phyloP scores from a whole-genome alignment of 1,140 invertebrate genomes.

The Mizuhopecten yessoensis region DNA sequence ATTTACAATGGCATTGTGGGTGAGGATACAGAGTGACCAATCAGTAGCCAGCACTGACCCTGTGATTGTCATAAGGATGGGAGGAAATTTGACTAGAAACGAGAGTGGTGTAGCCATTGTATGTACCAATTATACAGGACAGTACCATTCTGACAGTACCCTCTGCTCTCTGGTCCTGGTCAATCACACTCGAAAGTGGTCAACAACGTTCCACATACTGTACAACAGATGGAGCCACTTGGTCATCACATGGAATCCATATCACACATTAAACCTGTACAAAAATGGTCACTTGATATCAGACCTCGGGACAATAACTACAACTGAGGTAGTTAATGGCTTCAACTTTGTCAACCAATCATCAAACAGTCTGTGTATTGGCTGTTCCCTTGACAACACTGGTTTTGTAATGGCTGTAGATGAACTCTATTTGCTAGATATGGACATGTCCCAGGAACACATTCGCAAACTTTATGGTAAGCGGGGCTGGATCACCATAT shows the following conservation, averaged over 20 bases:
- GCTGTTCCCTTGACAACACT: background rate
- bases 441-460: slow-evolving; percentile 42
- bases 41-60: background rate
- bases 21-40: slow-evolving; percentile 36
- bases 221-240: slow-evolving; percentile 48
- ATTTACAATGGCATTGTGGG: slow-evolving; percentile 47
- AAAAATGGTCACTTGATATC: slow-evolving; percentile 53
- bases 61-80: slow-evolving; percentile 46
- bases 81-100: slow-evolving; percentile 46
- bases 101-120: slow-evolving; percentile 44
- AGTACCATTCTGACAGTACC: background rate
- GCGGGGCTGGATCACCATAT: background rate
- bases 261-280: slow-evolving; percentile 37
- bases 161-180: slow-evolving; percentile 40
- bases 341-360: slow-evolving; percentile 23
- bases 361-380: background rate
- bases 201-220: slow-evolving; percentile 12
- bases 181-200: slow-evolving; percentile 48
- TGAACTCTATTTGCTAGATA: slow-evolving; percentile 43
- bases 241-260: slow-evolving; percentile 54
- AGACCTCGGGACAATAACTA: slow-evolving; percentile 36
- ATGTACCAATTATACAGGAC: slow-evolving; percentile 42
- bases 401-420: slow-evolving; percentile 43
- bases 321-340: background rate
- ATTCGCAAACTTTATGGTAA: slow-evolving; percentile 55